phyloP scores from a whole-genome alignment of 2,888 invertebrate genomes.

The Cyclophora punctaria region DNA sequence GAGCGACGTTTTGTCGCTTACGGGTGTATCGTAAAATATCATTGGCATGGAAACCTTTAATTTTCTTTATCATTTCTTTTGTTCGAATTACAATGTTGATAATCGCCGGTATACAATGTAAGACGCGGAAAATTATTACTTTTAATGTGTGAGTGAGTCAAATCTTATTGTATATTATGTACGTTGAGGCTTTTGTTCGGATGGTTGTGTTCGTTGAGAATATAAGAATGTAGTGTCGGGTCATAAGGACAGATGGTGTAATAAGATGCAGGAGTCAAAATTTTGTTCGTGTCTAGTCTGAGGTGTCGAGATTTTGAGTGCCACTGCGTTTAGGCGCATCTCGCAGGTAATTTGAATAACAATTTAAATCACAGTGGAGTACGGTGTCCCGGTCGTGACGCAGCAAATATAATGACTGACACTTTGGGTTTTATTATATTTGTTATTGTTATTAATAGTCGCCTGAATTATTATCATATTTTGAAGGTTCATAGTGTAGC shows the following conservation, averaged over 20 bases:
- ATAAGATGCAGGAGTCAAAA: conserved; percentile 26
- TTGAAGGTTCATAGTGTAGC: too few relatives aligned
- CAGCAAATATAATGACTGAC: conserved; percentile 40
- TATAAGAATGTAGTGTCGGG: conserved; percentile 1
- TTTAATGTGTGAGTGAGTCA: background rate
- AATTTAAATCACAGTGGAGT: conserved; percentile 64
- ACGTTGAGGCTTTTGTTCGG: background rate
- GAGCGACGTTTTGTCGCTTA: conserved; percentile 61
- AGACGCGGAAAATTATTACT: conserved; percentile 21
- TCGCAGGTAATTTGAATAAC: conserved; percentile 59
- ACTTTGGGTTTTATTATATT: conserved; percentile 38
- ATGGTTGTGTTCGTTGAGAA: background rate
- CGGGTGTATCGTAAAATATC: conserved; percentile 62
- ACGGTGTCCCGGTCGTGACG: conserved; percentile 63
- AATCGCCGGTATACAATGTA: conserved; percentile 49
- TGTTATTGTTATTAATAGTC: conserved; percentile 36
- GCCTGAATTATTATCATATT: conserved; percentile 36
- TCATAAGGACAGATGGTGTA: conserved; percentile 20
- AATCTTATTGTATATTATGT: background rate
- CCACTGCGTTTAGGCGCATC: conserved; percentile 55
- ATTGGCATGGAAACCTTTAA: conserved; percentile 65
- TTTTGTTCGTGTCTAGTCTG: conserved; percentile 32
- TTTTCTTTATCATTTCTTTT: conserved; percentile 67
- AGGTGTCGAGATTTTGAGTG: conserved; percentile 66
- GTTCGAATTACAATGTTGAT: conserved; percentile 54